Conservation (phyloP, 37 sponge, comb jelly and placozoan genomes). For the Amphimedon queenslandica region DNA sequence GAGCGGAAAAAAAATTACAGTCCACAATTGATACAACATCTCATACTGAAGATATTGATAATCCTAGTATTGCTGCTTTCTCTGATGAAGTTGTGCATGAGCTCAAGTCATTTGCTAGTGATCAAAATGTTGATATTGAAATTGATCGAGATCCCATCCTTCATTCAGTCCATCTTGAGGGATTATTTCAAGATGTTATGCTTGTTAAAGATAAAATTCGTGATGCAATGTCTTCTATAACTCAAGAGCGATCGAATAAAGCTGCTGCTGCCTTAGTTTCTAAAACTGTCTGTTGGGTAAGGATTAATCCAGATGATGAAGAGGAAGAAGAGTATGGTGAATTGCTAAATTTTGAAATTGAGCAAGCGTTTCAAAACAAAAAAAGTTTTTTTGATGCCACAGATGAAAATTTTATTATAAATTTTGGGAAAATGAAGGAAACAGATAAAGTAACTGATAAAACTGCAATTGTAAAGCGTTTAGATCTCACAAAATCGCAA, state of each 20-base stretch:
- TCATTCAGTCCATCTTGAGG: conserved; percentile 15
- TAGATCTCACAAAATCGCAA: conserved; percentile 5
- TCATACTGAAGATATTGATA: conserved; percentile 8
- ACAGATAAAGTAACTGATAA: conserved; percentile 2
- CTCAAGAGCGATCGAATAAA: neutral
- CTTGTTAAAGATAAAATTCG: conserved; percentile 16
- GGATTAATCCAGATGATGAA: conserved; percentile 13
- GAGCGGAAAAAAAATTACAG: conserved; percentile 11
- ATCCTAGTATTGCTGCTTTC: conserved; percentile 15
- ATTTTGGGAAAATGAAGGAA: conserved; percentile 16
- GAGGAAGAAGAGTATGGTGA: conserved; percentile 24
- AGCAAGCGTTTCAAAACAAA: conserved; percentile 27
- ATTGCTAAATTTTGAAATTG: conserved; percentile 29
- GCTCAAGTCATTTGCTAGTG: neutral
- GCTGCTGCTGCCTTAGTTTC: conserved; percentile 23
- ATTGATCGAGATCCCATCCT: conserved; percentile 25
- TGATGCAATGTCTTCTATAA: conserved; percentile 2
- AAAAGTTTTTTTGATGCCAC: neutral
- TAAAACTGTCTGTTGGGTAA: conserved; percentile 32
- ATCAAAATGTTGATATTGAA: conserved; percentile 12
- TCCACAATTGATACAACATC: conserved; percentile 15
- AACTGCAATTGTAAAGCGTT: conserved; percentile 13
- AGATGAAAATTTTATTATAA: conserved; percentile 14
- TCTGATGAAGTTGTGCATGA: neutral
- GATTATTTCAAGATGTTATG: conserved; percentile 4